Evolutionary conservation across 2,113 vertebrate species (phyloP), one percentile per base, ranked within the genome.

Genomic region (Callospermophilus lateralis): DNA sequence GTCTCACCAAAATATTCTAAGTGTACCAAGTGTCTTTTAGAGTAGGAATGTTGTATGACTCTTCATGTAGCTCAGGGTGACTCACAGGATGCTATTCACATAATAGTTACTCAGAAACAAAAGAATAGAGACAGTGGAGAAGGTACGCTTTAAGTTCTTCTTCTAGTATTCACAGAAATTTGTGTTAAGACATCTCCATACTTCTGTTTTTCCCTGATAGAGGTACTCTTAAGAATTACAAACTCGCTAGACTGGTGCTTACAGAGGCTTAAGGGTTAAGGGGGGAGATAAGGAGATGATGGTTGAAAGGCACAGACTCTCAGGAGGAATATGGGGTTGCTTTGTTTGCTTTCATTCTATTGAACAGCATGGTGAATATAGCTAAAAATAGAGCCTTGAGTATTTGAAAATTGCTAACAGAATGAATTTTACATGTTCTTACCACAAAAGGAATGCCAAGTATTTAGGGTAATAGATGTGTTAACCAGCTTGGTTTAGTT

Each of bases 391-490:
- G 9, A 76, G 53, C 39, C 61, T 10, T 9, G 22, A 17, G n/a
- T 61, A 65, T n/a, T 30, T 63, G 30, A 68, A 63, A 61, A n/a
- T n/a, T 39, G 10, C 68, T 30, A 76, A 48, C n/a, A 45, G 61
- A 84, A 45, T 67, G n/a, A 89, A 30, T 84, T 91, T 94, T n/a
- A 67, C 45, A 65, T 74, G 28, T 53, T 81, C 42, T 48, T 17
- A 70, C 30, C 32, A 53, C 15, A 30, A 55, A 94, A 68, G 30
- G 73, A 61, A 55, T 30, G 30, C 13, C 30, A 65, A 65, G 20
- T 55, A 55, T 67, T 45, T 74, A 28, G 72, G 28, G 15, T 53
- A n/a, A 28, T 28, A 6, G 15, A 6, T 26, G 17, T 17, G 26
- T 30, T 65, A 34, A 83, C 28, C n/a, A 55, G 78, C 6, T 76